Conservation (phyloP, 2,113 vertebrate genomes). For the Calyptommatus sinebrachiatus region DNA sequence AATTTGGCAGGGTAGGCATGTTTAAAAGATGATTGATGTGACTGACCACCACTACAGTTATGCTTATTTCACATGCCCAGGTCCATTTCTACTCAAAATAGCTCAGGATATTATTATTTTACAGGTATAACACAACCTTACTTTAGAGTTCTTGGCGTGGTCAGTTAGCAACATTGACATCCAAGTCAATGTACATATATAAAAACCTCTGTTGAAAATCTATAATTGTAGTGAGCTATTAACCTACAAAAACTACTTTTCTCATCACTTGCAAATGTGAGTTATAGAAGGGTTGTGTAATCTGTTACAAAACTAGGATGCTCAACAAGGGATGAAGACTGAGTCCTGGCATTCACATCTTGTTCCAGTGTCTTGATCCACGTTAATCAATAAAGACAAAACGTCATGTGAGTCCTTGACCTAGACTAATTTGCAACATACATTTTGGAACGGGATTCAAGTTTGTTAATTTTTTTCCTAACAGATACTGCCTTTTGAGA, state of each 20-base stretch:
- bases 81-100: background rate
- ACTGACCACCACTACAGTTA: background rate
- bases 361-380: slow-evolving; percentile 1
- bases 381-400: slow-evolving; percentile 35
- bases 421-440: slow-evolving; percentile 42
- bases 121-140: too few species aligned
- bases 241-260: background rate
- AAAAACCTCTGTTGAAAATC: background rate
- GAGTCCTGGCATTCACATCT: slow-evolving; percentile 23
- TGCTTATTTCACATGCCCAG: background rate
- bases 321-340: slow-evolving; percentile 30
- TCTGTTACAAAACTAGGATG: slow-evolving; percentile 9
- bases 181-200: background rate
- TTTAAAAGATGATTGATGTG: background rate
- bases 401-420: slow-evolving; percentile 67
- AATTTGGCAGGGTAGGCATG: background rate
- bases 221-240: background rate
- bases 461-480: slow-evolving; percentile 57
- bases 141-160: background rate
- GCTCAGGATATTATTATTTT: background rate
- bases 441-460: slow-evolving; percentile 43
- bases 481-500: slow-evolving; percentile 37
- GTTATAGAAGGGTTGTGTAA: background rate
- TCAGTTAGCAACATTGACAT: background rate
- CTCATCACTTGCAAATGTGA: background rate